Percentiles rank a stretch among this genome's conserved stretches.
Conservation (phyloP, 64 coral and sea anemone genomes). For the Hydrozoanthus tunicans region DNA sequence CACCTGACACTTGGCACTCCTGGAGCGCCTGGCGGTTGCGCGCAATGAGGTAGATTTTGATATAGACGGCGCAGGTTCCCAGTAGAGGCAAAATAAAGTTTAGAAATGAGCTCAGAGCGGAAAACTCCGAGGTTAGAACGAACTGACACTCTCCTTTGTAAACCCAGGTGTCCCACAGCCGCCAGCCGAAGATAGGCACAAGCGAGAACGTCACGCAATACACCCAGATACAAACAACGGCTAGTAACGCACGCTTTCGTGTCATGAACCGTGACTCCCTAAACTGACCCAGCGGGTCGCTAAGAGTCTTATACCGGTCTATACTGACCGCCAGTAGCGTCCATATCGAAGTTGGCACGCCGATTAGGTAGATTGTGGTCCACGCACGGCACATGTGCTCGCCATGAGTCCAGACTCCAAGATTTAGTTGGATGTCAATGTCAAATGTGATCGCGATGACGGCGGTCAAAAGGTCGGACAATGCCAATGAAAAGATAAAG, state of each 20-base stretch:
- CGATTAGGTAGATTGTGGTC: conserved; percentile 72
- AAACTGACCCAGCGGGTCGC: conserved; percentile 76
- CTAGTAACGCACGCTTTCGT: conserved; percentile 65
- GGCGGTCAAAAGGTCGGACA: conserved; percentile 61
- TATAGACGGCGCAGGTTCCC: conserved; percentile 62
- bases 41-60: conserved; percentile 83
- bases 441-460: conserved; percentile 56
- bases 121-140: conserved; percentile 47
- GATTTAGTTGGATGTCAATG: conserved; percentile 49
- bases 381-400: conserved; percentile 74
- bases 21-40: conserved; percentile 44
- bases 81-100: conserved; percentile 81
- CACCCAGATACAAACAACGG: conserved; percentile 56
- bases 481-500: conserved; percentile 55
- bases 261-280: conserved; percentile 76
- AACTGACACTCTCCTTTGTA: conserved; percentile 58
- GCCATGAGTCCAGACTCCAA: conserved; percentile 56
- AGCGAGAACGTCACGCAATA: conserved; percentile 70
- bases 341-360: conserved; percentile 84
- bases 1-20: not conserved
- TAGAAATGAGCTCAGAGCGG: conserved; percentile 56
- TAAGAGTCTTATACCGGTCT: conserved; percentile 85
- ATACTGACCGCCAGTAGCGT: conserved; percentile 85
- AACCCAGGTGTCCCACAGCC: not conserved
- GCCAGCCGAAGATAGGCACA: conserved; percentile 76